Conservation (phyloP, 92 coral and sea anemone species). For the Palythoa grandis region DNA sequence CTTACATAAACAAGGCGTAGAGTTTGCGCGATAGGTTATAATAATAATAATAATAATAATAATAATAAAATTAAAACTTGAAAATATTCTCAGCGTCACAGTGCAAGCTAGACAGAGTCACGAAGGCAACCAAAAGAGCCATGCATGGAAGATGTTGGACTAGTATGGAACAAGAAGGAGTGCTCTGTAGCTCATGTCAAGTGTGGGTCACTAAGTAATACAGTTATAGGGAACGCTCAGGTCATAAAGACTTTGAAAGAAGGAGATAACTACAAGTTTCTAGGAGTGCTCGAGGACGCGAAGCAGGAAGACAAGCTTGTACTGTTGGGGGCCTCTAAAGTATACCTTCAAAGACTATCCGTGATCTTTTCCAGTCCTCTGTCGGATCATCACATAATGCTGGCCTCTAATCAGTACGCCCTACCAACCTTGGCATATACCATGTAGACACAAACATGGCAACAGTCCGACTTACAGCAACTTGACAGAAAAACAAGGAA, state of each 20-base stretch:
- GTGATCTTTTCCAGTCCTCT: neutral
- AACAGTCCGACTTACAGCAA: neutral
- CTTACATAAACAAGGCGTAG: too few species aligned
- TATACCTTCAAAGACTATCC: neutral
- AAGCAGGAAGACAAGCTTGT: neutral
- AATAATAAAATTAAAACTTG: too few species aligned
- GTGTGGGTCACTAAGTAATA: neutral
- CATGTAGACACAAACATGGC: constrained; percentile 1
- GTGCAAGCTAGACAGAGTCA: neutral
- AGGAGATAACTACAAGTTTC: neutral
- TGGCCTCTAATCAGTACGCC: neutral
- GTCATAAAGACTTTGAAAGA: neutral
- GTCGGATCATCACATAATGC: neutral
- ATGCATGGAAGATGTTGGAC: neutral
- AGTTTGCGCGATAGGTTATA: too few species aligned
- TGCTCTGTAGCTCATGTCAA: neutral
- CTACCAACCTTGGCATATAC: neutral
- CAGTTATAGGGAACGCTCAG: neutral
- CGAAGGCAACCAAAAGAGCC: neutral
- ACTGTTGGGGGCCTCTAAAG: neutral
- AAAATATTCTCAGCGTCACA: neutral
- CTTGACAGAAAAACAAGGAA: neutral
- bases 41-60: too few species aligned
- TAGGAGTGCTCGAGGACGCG: neutral
- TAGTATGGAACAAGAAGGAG: neutral